Conservation (phyloP, 2,888 invertebrate genomes). For the Cataglyphis livida region DNA sequence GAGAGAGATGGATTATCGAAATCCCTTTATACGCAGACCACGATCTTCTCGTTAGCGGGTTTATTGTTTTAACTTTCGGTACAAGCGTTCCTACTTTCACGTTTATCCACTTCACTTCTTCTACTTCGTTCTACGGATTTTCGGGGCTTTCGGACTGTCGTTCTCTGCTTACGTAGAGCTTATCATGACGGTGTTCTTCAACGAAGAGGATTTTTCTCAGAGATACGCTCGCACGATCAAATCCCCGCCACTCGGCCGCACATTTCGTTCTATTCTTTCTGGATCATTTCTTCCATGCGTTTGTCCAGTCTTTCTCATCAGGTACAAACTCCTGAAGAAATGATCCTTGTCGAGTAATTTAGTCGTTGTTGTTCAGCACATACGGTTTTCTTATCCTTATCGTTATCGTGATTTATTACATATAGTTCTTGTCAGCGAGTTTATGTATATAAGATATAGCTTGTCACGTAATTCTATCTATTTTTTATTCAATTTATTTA, state of each 20-base stretch:
- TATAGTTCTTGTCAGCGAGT: background rate
- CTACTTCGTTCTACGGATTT: slow-evolving; percentile 55
- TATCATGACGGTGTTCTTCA: slow-evolving; percentile 57
- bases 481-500: slow-evolving; percentile 10
- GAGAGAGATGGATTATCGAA: background rate
- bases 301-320: background rate
- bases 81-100: slow-evolving; percentile 46
- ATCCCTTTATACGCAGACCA: slow-evolving; percentile 15
- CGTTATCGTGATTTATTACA: background rate
- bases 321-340: background rate
- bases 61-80: slow-evolving; percentile 42
- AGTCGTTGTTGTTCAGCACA: background rate
- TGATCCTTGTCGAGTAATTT: background rate
- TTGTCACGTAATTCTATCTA: background rate
- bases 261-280: slow-evolving; percentile 30
- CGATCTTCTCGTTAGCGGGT: slow-evolving; percentile 47
- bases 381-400: background rate
- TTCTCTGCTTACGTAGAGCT: slow-evolving; percentile 57
- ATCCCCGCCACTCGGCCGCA: slow-evolving; percentile 32
- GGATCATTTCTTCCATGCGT: slow-evolving; percentile 31
- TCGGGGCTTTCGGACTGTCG: slow-evolving; percentile 58
- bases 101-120: slow-evolving; percentile 32
- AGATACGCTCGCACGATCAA: slow-evolving; percentile 46
- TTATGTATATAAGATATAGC: background rate
- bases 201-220: slow-evolving; percentile 54